Base-by-base conservation (phyloP, 2,888 invertebrate species). In the Apamea epomidion region DNA sequence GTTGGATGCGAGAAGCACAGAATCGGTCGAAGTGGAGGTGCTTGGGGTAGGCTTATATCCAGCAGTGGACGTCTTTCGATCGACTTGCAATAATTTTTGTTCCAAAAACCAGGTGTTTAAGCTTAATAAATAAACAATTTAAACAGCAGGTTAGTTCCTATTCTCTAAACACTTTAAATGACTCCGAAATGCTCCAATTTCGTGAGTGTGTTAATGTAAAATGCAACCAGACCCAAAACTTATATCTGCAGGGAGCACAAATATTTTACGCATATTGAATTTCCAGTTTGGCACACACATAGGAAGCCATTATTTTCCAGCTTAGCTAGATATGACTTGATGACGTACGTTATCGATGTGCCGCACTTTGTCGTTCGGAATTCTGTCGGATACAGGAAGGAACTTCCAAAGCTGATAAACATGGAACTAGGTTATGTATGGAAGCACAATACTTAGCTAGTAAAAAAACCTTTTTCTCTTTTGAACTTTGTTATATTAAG, bases 291-390 rank as follows among this genome's bases (percentile, higher is more conserved):
- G 60, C 70, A 78, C 42, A 42, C 14, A 42, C 32, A 70, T 32
- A 71, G 82, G 84, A 84, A 82, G 84, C 67, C 82, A 82, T 82
- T 83, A 82, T 51, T 84, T 67, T 42, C 42, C 18, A 45, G n/a
- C 51, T 65, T 0, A 14, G 42, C 58, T 29, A 60, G 62, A 80
- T 80, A 83, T 12, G 42, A 51, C 58, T 45, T 48, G 42, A 70
- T 74, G 74, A 65, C 70, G 51, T 78, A 71, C n/a, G 79, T 51
- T 82, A 84, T 82, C 58, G 65, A 79, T 79, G 54, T 42, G n/a
- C 42, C 45, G 12, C 54, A 77, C 12, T 78, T 45, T 54, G 32
- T 77, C 18, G 60, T 68, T 62, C 42, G 51, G 42, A 4, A 45
- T 77, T 45, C 25, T 76, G 68, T 18, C 25, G 68, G 62, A 37